Evolutionary conservation across 2,888 invertebrate species (phyloP).

Genomic region (Synergus itoensis): DNA sequence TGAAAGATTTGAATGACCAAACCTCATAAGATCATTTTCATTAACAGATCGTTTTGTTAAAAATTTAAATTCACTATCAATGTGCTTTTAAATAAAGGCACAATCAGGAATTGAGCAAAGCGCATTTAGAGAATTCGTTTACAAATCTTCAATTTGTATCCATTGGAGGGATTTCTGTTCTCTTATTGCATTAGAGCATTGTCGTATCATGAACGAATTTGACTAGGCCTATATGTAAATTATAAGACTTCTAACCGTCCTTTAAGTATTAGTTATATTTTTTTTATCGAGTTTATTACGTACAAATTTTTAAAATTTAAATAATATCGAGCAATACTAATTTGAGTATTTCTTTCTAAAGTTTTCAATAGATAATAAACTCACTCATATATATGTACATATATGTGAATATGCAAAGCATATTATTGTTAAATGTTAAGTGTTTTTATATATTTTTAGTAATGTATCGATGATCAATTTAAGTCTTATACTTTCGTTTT

Average conservation of each 20-base stretch:
- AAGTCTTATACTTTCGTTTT: background rate
- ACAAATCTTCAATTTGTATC: background rate
- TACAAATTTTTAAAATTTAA: too few relatives aligned
- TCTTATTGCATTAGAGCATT: background rate
- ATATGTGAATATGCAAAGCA: too few relatives aligned
- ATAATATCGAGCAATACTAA: too few relatives aligned
- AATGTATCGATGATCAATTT: background rate
- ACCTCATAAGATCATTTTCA: background rate
- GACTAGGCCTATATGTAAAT: background rate
- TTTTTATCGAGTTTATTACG: too few relatives aligned
- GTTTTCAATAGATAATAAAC: too few relatives aligned
- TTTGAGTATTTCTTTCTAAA: too few relatives aligned
- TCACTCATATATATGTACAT: too few relatives aligned
- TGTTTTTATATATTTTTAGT: background rate
- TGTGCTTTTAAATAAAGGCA: conserved; percentile 1
- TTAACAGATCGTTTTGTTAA: background rate
- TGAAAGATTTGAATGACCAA: background rate
- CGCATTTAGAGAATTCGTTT: background rate
- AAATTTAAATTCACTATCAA: background rate
- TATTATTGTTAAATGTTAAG: too few relatives aligned
- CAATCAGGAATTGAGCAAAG: background rate
- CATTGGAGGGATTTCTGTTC: background rate
- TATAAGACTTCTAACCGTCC: conserved; percentile 27
- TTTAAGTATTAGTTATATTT: conserved; percentile 1
- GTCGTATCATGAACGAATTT: background rate